phyloP scores from a whole-genome alignment of 2,113 vertebrate genomes.

The Litocranius walleri region DNA sequence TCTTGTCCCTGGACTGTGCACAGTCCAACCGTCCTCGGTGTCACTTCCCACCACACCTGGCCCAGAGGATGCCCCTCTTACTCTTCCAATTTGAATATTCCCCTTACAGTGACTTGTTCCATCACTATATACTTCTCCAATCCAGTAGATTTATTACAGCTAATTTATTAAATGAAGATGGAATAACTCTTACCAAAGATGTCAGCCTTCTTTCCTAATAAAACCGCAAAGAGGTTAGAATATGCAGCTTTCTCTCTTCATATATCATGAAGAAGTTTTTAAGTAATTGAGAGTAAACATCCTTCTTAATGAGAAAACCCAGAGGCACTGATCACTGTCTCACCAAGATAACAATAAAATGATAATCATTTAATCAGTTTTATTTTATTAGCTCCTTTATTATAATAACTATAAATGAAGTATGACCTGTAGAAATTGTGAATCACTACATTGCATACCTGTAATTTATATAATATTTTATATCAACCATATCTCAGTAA shows the following conservation, averaged over 20 bases:
- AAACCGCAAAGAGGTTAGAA: neutral
- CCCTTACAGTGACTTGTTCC: neutral
- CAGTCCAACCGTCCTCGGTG: neutral
- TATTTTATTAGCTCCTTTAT: neutral
- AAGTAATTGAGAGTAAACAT: neutral
- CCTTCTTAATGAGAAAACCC: neutral
- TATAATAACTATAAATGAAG: neutral
- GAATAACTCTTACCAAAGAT: neutral
- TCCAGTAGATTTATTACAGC: too few relatives aligned
- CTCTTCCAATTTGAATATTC: neutral
- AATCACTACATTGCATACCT: neutral
- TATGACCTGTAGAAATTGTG: neutral
- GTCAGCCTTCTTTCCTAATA: neutral
- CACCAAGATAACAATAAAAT: neutral
- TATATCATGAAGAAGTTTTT: neutral
- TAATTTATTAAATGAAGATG: neutral
- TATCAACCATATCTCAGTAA: neutral
- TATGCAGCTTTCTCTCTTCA: neutral
- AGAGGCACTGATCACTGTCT: fast-evolving
- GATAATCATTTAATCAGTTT: neutral
- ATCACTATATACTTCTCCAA: neutral
- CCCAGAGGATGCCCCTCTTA: neutral
- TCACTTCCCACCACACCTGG: neutral
- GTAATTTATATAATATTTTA: neutral
- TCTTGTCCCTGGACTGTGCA: neutral